These are phyloP conservation scores for Scaptodrosophila latifasciaeformis DNA, from an alignment of 2,888 invertebrate species.

Conservation along the genomic window DNA sequence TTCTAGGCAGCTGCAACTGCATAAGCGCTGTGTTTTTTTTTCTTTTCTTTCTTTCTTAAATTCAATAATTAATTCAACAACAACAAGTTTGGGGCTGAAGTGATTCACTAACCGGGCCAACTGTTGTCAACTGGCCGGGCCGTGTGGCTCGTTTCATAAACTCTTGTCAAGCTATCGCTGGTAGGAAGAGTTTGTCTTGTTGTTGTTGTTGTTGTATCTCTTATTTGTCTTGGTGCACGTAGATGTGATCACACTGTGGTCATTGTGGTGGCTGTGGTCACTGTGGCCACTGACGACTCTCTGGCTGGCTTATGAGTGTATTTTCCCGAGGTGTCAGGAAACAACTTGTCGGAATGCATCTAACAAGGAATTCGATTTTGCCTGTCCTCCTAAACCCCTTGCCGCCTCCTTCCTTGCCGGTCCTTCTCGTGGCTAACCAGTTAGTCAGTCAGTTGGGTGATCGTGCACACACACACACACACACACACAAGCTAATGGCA, in stretches of 20 bases:
- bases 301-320: slow-evolving; percentile 57
- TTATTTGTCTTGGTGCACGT: slow-evolving; percentile 63
- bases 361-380: slow-evolving; percentile 76
- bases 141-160: slow-evolving; percentile 64
- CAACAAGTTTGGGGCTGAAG: slow-evolving; percentile 40
- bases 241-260: slow-evolving; percentile 37
- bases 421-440: slow-evolving; percentile 33
- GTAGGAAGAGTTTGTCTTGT: no score
- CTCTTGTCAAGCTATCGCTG: slow-evolving; percentile 61
- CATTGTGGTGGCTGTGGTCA: no score
- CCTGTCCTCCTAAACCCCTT: slow-evolving; percentile 47
- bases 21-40: slow-evolving; percentile 39
- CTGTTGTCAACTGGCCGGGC: slow-evolving; percentile 47
- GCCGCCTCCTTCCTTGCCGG: slow-evolving; percentile 8
- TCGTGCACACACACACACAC: background rate
- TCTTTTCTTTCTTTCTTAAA: slow-evolving; percentile 38
- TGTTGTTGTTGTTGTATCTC: slow-evolving; percentile 56
- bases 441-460: background rate
- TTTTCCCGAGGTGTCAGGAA: slow-evolving; percentile 75
- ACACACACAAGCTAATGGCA: slow-evolving; percentile 68
- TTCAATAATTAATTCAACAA: slow-evolving; percentile 64
- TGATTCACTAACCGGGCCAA: slow-evolving; percentile 29
- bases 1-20: slow-evolving; percentile 15
- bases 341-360: slow-evolving; percentile 76
- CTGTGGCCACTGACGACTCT: background rate